Evolutionary conservation across 2,888 invertebrate genomes (phyloP), one percentile per base, ranked within the genome.

Genomic region (Caenorhabditis becei): DNA sequence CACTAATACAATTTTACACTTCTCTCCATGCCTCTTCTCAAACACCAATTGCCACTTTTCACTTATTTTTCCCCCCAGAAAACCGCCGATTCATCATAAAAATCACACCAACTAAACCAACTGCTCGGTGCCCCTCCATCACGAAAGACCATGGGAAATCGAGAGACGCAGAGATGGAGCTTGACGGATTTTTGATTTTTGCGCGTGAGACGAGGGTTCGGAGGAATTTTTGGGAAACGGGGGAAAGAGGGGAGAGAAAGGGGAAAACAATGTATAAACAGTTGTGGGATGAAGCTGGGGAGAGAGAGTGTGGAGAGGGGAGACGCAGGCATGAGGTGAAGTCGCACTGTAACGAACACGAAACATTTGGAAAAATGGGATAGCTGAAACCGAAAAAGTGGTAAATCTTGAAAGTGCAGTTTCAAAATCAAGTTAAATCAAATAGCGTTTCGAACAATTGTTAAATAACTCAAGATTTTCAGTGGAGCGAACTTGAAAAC

Each of bases 61-160:
- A 62, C 54, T 62, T 54, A 53, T 75, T 61, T 61, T 66, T n/a
- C 14, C 41, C 37, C 11, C 59, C 51, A 56, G 41, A 56, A 74
- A 69, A 69, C 67, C 67, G 56, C 77, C 62, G 62, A 77, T 77
- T 69, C 69, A 69, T 77, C 77, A 77, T 69, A 77, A 77, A 77
- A 62, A 69, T 77, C 77, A 61, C 67, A 74, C 74, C 65, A 66
- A 49, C 58, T 53, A 53, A 62, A 67, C 66, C 66, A 75, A 75
- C 66, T 66, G 61, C 66, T 53, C 61, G 35, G 54, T 56, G 47
- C 18, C 18, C 18, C 41, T 28, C 24, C 41, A 65, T 35, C 41
- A 2, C 3, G 41, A n/a, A 18, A 49, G 26, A 59, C 26, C 5
- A 41, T 26, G 56, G 24, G 23, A 47, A 26, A 51, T 44, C 24